Evolutionary conservation across 2,113 vertebrate species (phyloP), one percentile per base, ranked within the genome.

Genomic region (Ranitomeya imitator): DNA sequence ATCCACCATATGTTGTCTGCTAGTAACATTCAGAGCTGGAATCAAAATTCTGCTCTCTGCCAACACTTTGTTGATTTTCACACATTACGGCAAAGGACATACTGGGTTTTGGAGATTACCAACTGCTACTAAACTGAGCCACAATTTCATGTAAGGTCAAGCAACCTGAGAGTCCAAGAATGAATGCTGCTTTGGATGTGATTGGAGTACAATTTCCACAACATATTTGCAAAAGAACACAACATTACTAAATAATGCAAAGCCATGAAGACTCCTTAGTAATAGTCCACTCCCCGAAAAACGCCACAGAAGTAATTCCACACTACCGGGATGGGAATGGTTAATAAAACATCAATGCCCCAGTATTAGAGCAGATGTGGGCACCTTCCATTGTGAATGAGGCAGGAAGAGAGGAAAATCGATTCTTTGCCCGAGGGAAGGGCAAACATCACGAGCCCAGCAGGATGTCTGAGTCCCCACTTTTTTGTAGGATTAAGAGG

Each of bases 351-450:
- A 52, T 14, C 54, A 60, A 52, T 26, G 15, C 67, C 23, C 26
- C 55, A 71, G 21, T 37, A 83, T 88, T 60, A 88, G 9, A 74
- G 69, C 60, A 21, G 61, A 57, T 55, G 13, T 83, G 55, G 55
- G 65, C 61, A 82, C 86, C 79, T 82, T 88, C 69, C 69, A 63
- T 60, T 83, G 86, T 76, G 79, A 61, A 69, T 74, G 86, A 88
- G 69, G 61, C 79, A 77, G 21, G 45, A 79, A 81, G 16, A 61
- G 85, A 73, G 61, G 37, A 83, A 88, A 88, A 88, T 88, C 87
- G 51, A 88, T 88, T 83, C 23, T 37, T 21, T n/a, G 87, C 87
- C 83, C 45, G 59, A 88, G 87, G 87, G 87, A 88, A 88, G 87
- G 87, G 71, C 87, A 88, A 83, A 77, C 52, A 69, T 76, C 83